Conservation (phyloP, 2,888 invertebrate genomes). For the Trachelus tabidus region DNA sequence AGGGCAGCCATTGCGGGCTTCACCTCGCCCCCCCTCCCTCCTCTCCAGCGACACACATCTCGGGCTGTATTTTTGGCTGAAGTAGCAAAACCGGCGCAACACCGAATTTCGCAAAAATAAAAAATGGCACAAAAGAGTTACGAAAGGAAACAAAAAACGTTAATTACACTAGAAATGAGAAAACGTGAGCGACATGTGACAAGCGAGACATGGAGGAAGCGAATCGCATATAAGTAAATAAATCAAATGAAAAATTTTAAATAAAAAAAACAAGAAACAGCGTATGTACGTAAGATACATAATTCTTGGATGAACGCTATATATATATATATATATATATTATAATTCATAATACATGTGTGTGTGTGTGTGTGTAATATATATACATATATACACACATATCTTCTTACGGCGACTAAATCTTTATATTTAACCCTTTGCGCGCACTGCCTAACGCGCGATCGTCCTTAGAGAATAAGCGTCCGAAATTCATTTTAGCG, state of each 20-base stretch:
- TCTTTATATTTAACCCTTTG: conserved; percentile 35
- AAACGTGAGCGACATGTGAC: not conserved
- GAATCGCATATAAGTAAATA: not conserved
- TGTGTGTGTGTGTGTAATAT: no score
- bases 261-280: not conserved
- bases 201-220: not conserved
- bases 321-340: not conserved
- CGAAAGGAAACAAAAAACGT: not conserved
- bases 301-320: not conserved
- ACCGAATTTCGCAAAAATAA: not conserved
- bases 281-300: not conserved
- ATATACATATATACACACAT: not conserved
- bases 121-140: not conserved
- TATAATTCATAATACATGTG: not conserved
- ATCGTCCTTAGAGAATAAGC: not conserved
- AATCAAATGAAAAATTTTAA: not conserved
- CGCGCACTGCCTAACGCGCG: not conserved
- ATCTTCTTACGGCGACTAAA: conserved; percentile 19
- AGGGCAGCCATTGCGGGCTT: not conserved
- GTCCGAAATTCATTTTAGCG: not conserved
- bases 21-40: no score
- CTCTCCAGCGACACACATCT: conserved; percentile 15
- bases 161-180: not conserved
- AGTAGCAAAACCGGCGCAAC: conserved; percentile 9
- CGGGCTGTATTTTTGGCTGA: conserved; percentile 31